A percentile compares a stretch with the other conserved stretches of the same genome.
Conservation (phyloP, 30 jellyfish, hydroid and myxozoan genomes). For the Aurelia sp. region DNA sequence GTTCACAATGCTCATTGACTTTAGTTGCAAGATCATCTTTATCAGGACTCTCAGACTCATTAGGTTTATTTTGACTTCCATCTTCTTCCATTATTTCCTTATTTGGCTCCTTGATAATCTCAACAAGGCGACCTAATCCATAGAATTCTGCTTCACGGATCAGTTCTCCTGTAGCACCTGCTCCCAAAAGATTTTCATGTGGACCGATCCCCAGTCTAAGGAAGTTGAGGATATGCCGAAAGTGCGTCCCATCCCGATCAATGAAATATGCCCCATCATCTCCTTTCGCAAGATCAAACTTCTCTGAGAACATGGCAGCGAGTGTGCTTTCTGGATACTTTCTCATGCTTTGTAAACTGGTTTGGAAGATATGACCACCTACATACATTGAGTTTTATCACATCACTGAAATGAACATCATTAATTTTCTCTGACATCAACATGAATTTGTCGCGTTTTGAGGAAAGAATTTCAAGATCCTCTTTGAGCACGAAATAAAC, state of each 20-base stretch:
- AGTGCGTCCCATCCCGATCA: slow-evolving; percentile 58
- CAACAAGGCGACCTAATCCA: slow-evolving; percentile 19
- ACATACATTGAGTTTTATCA: slow-evolving; percentile 37
- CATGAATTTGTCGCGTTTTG: no score
- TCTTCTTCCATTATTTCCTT: no score
- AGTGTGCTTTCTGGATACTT: slow-evolving; percentile 42
- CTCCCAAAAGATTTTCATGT: neutral
- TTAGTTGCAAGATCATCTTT: slow-evolving; percentile 29
- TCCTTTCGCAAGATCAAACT: slow-evolving; percentile 8
- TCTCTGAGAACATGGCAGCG: slow-evolving; percentile 58
- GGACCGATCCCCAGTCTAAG: slow-evolving; percentile 49
- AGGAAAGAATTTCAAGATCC: no score
- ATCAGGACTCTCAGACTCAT: no score
- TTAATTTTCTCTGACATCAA: no score
- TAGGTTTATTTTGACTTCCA: no score
- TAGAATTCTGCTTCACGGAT: slow-evolving; percentile 53
- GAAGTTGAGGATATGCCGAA: slow-evolving; percentile 39
- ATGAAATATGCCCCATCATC: slow-evolving; percentile 14
- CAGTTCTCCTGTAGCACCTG: neutral
- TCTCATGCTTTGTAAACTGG: slow-evolving; percentile 25
- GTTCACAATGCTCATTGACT: neutral
- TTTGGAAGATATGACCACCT: slow-evolving; percentile 44
- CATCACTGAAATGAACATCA: no score
- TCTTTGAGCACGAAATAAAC: no score
- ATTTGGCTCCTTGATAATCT: neutral